Conservation (phyloP, 92 coral and sea anemone genomes). For the Porites cylindrica region DNA sequence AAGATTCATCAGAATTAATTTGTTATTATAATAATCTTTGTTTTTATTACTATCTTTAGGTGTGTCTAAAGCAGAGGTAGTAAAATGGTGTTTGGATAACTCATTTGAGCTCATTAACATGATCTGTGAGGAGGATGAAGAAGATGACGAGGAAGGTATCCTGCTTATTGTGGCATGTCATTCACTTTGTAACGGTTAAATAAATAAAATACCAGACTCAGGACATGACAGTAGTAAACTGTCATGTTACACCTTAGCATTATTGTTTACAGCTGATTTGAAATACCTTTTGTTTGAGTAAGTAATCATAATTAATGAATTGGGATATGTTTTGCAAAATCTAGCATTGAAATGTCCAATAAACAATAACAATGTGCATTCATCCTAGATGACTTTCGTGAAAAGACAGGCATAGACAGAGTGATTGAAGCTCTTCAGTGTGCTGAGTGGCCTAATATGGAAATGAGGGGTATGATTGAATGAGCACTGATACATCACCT, state of each 20-base stretch:
- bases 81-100: conserved; percentile 86
- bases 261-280: too few species aligned
- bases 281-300: too few species aligned
- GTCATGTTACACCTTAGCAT: too few species aligned
- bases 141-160: conserved; percentile 43
- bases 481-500: not conserved
- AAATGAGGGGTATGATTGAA: conserved; percentile 70
- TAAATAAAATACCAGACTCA: too few species aligned
- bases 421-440: conserved; percentile 93
- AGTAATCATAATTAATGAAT: too few species aligned
- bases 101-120: conserved; percentile 92
- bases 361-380: not conserved
- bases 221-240: too few species aligned
- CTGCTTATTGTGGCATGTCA: not conserved
- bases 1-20: not conserved
- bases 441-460: conserved; percentile 94
- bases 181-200: too few species aligned
- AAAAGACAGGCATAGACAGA: conserved; percentile 89
- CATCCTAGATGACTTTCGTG: conserved; percentile 80
- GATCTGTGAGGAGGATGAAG: conserved; percentile 73
- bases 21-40: not conserved
- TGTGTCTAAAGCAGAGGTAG: conserved; percentile 64
- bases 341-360: not conserved
- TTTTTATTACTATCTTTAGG: conserved; percentile 31
- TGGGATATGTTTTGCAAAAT: too few species aligned